phyloP scores from a whole-genome alignment of 2,113 vertebrate genomes.

The Anoplopoma fimbria region DNA sequence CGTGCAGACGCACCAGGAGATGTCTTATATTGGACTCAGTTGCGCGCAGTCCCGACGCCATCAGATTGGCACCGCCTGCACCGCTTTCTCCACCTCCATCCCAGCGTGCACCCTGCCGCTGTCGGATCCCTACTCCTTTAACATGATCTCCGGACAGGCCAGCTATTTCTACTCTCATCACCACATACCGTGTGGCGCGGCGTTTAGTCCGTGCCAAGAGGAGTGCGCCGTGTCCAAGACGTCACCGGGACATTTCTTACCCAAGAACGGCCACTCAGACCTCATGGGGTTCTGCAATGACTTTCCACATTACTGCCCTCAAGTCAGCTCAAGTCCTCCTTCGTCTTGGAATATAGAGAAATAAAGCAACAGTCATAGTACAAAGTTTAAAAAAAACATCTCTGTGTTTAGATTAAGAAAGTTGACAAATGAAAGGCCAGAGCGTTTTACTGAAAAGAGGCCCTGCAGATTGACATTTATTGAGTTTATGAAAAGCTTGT shows the following conservation, averaged over 20 bases:
- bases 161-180: slow-evolving; percentile 83
- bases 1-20: slow-evolving; percentile 74
- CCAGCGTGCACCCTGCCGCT: slow-evolving; percentile 73
- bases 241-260: slow-evolving; percentile 60
- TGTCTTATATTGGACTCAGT: slow-evolving; percentile 75
- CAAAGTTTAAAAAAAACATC: background rate
- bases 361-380: background rate
- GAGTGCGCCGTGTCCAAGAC: slow-evolving; percentile 62
- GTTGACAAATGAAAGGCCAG: background rate
- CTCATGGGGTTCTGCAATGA: slow-evolving; percentile 66
- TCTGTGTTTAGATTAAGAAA: slow-evolving; percentile 1
- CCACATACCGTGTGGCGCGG: slow-evolving; percentile 71
- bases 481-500: background rate
- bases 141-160: slow-evolving; percentile 80
- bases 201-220: slow-evolving; percentile 65
- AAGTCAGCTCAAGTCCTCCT: slow-evolving; percentile 49
- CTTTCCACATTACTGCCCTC: slow-evolving; percentile 73
- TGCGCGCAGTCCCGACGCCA: slow-evolving; percentile 72
- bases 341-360: slow-evolving; percentile 68
- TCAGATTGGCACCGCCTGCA: slow-evolving; percentile 71
- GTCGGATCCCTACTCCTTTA: slow-evolving; percentile 74
- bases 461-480: background rate
- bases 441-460: background rate
- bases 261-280: slow-evolving; percentile 68
- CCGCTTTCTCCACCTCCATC: slow-evolving; percentile 76